These are phyloP conservation scores for Poeciliopsis occidentalis DNA, from an alignment of 2,113 vertebrate species.

Conservation along the genomic window DNA sequence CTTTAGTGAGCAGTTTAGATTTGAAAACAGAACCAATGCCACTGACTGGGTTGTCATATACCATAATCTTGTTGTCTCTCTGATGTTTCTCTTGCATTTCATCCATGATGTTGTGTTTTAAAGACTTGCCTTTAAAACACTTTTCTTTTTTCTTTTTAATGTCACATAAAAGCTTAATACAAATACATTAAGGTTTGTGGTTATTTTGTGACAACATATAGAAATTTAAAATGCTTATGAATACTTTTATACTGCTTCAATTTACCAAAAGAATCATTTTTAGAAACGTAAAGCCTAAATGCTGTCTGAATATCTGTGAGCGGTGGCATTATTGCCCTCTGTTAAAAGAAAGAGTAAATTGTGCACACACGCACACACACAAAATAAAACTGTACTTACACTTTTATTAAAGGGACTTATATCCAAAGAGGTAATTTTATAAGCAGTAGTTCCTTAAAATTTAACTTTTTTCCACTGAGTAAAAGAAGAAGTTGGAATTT, in stretches of 20 bases:
- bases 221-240: no score
- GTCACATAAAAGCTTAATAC: neutral
- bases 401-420: neutral
- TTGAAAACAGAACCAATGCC: slow-evolving; percentile 12
- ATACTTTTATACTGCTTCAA: no score
- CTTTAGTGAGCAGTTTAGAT: slow-evolving; percentile 36
- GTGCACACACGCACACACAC: no score
- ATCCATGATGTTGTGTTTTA: slow-evolving; percentile 24
- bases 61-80: slow-evolving; percentile 13
- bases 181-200: no score
- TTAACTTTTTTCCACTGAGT: neutral
- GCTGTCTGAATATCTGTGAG: no score
- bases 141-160: neutral
- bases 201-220: no score
- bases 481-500: neutral
- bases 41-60: no score
- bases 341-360: no score
- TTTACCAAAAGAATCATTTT: no score
- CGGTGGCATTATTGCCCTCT: no score
- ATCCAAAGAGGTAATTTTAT: neutral
- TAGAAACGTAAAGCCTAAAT: no score
- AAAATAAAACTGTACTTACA: neutral
- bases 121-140: slow-evolving; percentile 9
- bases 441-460: neutral
- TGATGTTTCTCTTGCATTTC: slow-evolving; percentile 38